phyloP scores from a whole-genome alignment of 2,888 invertebrate species.

The Sturmia bella region DNA sequence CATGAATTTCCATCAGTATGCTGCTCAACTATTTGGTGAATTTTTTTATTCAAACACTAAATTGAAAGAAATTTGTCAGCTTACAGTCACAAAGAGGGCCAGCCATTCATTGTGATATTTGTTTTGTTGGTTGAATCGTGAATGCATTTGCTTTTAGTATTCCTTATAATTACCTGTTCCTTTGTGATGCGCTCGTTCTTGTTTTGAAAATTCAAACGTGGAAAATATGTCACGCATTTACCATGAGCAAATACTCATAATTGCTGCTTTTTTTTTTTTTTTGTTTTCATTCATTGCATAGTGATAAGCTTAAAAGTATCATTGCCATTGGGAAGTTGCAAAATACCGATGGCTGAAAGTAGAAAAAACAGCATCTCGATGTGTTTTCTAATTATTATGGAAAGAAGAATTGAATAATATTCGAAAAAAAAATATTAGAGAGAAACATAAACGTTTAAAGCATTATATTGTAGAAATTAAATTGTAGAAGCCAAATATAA shows the following conservation, averaged over 20 bases:
- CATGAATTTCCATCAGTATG: constrained; percentile 12
- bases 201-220: neutral
- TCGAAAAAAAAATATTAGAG: too few relatives aligned
- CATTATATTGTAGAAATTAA: too few relatives aligned
- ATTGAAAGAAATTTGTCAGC: too few relatives aligned
- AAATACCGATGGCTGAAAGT: too few relatives aligned
- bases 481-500: too few relatives aligned
- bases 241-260: neutral
- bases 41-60: too few relatives aligned
- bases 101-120: neutral
- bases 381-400: too few relatives aligned
- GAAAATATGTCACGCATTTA: constrained; percentile 18
- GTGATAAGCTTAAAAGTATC: constrained; percentile 13
- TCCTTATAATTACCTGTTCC: constrained; percentile 52
- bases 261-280: constrained; percentile 5
- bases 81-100: neutral
- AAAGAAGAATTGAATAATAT: too few relatives aligned
- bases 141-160: constrained; percentile 11
- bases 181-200: constrained; percentile 45
- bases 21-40: too few relatives aligned
- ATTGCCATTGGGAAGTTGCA: neutral
- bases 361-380: too few relatives aligned
- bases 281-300: constrained; percentile 24
- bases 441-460: too few relatives aligned
- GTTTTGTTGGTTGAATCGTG: constrained; percentile 21